Base-by-base conservation (phyloP, 2,113 vertebrate genomes). In the Labrus mixtus region DNA sequence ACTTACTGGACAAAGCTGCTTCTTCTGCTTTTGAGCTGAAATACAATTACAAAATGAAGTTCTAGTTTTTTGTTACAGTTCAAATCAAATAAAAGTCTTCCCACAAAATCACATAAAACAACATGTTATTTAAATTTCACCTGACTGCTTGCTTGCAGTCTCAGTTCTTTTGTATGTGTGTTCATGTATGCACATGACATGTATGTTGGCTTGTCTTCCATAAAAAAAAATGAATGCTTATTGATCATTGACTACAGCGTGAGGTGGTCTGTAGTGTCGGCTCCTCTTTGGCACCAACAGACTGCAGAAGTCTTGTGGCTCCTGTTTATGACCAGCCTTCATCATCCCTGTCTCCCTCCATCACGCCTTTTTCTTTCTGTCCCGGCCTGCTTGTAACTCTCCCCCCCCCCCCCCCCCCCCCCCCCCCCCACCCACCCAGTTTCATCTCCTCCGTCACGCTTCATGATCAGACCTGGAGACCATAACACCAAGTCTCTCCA, bases 251-350 rank as follows among this genome's bases (percentile, higher is more conserved):
- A 55, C 39, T 67, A 20, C 45, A 78, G 54, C 50, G 12, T 70
- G 58, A 81, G 75, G 45, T 10, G 1, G 9, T 75, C 53, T 79
- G 71, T 77, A 76, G 46, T 60, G 63, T 70, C 0, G 4, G 37
- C 54, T 78, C 56, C 68, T 86, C 76, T 68, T 59, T 19, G 17
- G 6, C n/a, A n/a, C 19, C 23, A 63, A 71, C 78, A 72, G 68
- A 68, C 78, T 71, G 75, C 69, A 74, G 20, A 78, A 46, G 70
- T 75, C 78, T 33, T 63, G 54, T 73, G 77, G 78, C 61, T 73
- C 19, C 72, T 64, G 25, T 89, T 92, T 91, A 88, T 78, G 76
- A 60, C 73, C 8, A 0, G 65, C 58, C 69, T 86, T 72, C 37
- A 76, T 82, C 73, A 86, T 57, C 61, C 23, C 72, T 69, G 81